Evolutionary conservation across 2,113 vertebrate genomes (phyloP).

Genomic region (Amphiprion ocellaris): DNA sequence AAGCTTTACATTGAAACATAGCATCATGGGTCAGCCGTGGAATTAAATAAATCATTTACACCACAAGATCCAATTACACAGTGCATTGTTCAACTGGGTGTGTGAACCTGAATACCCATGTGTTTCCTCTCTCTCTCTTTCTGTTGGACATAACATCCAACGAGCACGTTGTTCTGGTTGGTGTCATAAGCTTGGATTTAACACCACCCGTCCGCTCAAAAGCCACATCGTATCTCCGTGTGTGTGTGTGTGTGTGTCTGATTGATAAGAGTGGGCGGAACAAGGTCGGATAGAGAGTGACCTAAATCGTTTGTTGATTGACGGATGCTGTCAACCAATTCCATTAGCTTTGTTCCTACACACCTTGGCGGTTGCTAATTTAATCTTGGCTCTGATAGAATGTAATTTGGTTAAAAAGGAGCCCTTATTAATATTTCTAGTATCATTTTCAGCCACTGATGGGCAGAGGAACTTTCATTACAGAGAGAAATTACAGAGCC

Average conservation of each 20-base stretch:
- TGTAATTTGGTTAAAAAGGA: conserved; percentile 83
- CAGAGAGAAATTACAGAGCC: conserved; percentile 74
- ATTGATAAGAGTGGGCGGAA: conserved; percentile 60
- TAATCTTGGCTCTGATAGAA: conserved; percentile 79
- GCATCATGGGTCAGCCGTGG: neutral
- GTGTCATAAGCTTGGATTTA: conserved; percentile 19
- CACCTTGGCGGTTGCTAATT: conserved; percentile 83
- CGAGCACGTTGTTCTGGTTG: conserved; percentile 5
- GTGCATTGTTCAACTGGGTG: conserved; percentile 25
- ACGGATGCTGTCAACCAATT: conserved; percentile 80
- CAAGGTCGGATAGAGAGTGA: conserved; percentile 63
- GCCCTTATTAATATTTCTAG: conserved; percentile 83
- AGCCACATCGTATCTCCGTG: conserved; percentile 22
- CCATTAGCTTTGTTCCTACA: conserved; percentile 77
- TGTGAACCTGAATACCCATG: conserved; percentile 15
- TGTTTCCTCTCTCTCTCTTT: conserved; percentile 1
- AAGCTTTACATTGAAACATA: conserved; percentile 38
- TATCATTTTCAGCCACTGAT: conserved; percentile 81
- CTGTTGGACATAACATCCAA: conserved; percentile 10
- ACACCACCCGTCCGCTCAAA: conserved; percentile 13
- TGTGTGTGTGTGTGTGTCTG: conserved; percentile 26
- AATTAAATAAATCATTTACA: conserved; percentile 43
- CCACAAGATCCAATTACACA: conserved; percentile 21
- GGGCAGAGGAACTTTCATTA: conserved; percentile 81
- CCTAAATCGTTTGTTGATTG: conserved; percentile 73